phyloP scores from a whole-genome alignment of 2,888 invertebrate species.

The Drosophila phalerata region DNA sequence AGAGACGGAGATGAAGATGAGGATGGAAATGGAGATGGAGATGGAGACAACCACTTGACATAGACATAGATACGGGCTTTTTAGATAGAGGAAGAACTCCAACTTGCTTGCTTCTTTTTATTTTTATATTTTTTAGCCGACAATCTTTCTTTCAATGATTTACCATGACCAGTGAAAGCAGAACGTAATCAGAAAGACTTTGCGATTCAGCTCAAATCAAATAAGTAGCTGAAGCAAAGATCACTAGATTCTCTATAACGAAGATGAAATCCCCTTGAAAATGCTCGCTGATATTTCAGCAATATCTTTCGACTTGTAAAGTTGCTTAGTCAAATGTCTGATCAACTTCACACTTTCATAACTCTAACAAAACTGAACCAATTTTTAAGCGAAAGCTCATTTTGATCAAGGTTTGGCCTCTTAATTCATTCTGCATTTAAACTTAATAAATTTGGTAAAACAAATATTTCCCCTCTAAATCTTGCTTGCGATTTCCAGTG shows the following conservation, averaged over 20 bases:
- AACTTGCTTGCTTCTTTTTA: slow-evolving; percentile 3
- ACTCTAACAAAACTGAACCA: too few relatives aligned
- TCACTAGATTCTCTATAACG: not conserved
- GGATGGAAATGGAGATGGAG: not conserved
- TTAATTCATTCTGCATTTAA: not conserved
- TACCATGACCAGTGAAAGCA: slow-evolving; percentile 72
- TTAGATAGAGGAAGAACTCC: slow-evolving; percentile 14
- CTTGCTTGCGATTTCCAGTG: too few relatives aligned
- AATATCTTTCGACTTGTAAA: not conserved
- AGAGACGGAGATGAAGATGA: not conserved
- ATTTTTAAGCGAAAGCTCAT: too few relatives aligned
- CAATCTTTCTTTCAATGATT: slow-evolving; percentile 52
- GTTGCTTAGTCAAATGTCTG: too few relatives aligned
- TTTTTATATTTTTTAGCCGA: slow-evolving; percentile 10
- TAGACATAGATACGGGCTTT: slow-evolving; percentile 42
- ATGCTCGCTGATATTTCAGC: not conserved
- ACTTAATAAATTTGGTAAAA: too few relatives aligned
- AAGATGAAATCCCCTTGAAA: not conserved
- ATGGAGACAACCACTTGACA: slow-evolving; percentile 48
- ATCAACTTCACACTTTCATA: too few relatives aligned
- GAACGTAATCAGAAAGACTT: slow-evolving; percentile 62
- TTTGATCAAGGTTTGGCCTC: not conserved
- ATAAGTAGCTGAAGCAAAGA: slow-evolving; percentile 13
- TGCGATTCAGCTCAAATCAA: slow-evolving; percentile 29
- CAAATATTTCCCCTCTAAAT: too few relatives aligned